phyloP scores from a whole-genome alignment of 2,113 vertebrate genomes.

The Podarcis muralis region DNA sequence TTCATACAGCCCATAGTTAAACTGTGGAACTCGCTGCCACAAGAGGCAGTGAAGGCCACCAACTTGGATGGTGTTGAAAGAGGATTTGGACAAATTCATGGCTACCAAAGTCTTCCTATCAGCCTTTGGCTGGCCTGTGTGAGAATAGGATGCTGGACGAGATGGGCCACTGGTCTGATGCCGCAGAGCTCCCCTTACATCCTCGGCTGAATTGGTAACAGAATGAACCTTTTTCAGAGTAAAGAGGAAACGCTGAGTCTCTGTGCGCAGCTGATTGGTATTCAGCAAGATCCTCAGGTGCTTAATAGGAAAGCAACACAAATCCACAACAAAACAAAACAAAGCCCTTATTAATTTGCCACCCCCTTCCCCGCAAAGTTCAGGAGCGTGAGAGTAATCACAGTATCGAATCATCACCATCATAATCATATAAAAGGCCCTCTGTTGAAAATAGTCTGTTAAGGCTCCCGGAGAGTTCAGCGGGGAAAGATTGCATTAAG shows the following conservation, averaged over 20 bases:
- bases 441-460: slow-evolving; percentile 65
- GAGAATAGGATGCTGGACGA: no score
- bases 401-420: slow-evolving; percentile 65
- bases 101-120: no score
- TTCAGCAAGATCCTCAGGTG: slow-evolving; percentile 52
- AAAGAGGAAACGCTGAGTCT: no score
- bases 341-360: slow-evolving; percentile 72
- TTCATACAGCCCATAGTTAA: no score
- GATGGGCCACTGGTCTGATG: no score
- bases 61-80: no score
- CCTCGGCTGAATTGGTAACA: slow-evolving; percentile 30
- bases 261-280: slow-evolving; percentile 56
- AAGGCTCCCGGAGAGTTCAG: slow-evolving; percentile 72
- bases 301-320: slow-evolving; percentile 68
- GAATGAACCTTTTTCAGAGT: background rate
- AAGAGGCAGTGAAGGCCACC: no score
- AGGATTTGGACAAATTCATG: no score
- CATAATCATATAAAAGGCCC: slow-evolving; percentile 62
- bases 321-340: background rate
- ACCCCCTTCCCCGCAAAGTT: slow-evolving; percentile 65
- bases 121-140: no score
- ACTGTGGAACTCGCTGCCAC: no score
- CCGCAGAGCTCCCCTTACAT: no score
- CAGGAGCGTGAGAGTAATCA: slow-evolving; percentile 70
- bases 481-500: slow-evolving; percentile 77